Evolutionary conservation across 2,888 invertebrate species (phyloP).

Genomic region (Halictus ligatus): DNA sequence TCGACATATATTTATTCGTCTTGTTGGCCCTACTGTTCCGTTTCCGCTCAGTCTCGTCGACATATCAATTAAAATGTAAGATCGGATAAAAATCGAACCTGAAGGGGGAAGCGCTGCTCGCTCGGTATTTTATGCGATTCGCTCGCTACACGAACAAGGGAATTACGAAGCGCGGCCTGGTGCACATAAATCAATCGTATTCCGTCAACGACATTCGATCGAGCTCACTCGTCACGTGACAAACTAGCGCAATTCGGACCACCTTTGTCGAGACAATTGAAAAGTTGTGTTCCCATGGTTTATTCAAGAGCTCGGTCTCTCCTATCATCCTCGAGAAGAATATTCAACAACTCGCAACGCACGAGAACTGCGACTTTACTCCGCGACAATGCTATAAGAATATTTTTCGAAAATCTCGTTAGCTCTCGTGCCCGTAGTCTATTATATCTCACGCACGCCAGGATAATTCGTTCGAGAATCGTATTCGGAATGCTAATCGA

Average conservation of each 20-base stretch:
- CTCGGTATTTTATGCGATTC: conserved; percentile 50
- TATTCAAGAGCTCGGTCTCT: conserved; percentile 54
- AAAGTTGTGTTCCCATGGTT: conserved; percentile 56
- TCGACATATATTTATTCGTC: conserved; percentile 5
- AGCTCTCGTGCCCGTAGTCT: too few species aligned
- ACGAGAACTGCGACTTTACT: neutral
- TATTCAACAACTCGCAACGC: conserved; percentile 29
- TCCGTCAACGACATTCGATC: conserved; percentile 41
- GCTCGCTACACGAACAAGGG: conserved; percentile 21
- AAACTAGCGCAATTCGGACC: conserved; percentile 57
- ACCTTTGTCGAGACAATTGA: conserved; percentile 47
- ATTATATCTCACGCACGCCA: neutral
- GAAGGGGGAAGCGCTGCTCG: conserved; percentile 26
- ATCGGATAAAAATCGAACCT: conserved; percentile 17
- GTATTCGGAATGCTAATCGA: neutral
- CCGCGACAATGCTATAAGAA: neutral
- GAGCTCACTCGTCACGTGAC: conserved; percentile 56
- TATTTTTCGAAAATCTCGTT: too few species aligned
- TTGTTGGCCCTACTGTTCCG: too few species aligned
- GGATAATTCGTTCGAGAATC: neutral
- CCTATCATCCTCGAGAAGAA: conserved; percentile 20
- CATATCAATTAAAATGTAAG: conserved; percentile 21
- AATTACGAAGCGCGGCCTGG: conserved; percentile 51
- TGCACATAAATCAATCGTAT: conserved; percentile 63
- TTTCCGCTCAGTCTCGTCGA: conserved; percentile 1